A percentile compares a stretch with the other conserved stretches of the same genome.
Conservation (phyloP, 2,888 invertebrate genomes). For the Anticlea derivata region DNA sequence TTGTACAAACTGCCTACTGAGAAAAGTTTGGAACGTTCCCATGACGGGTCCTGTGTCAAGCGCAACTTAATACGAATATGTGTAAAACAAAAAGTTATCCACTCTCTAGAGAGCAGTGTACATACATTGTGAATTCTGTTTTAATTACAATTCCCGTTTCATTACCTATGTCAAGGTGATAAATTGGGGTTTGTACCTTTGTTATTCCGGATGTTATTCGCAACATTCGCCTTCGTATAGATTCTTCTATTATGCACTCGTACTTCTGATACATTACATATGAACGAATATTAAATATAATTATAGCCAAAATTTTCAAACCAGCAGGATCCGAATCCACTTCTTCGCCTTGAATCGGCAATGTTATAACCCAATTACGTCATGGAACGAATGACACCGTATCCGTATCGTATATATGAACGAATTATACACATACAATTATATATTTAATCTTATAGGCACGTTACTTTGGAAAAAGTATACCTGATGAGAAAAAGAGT, state of each 20-base stretch:
- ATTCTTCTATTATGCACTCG: not conserved
- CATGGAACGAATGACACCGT: too few relatives aligned
- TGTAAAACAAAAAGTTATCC: conserved; percentile 60
- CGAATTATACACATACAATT: too few relatives aligned
- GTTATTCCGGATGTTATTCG: conserved; percentile 8
- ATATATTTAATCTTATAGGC: too few relatives aligned
- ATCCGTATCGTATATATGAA: too few relatives aligned
- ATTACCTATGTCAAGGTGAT: conserved; percentile 34
- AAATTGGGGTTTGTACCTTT: conserved; percentile 28
- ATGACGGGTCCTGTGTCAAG: conserved; percentile 54
- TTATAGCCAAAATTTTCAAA: too few relatives aligned
- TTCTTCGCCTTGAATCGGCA: too few relatives aligned
- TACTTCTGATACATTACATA: not conserved
- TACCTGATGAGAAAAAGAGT: too few relatives aligned
- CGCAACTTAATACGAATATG: conserved; percentile 57
- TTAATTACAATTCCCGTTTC: conserved; percentile 44
- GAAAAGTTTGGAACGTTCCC: conserved; percentile 69
- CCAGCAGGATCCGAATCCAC: too few relatives aligned
- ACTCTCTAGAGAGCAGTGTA: conserved; percentile 42
- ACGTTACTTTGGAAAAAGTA: too few relatives aligned
- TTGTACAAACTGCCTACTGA: conserved; percentile 53
- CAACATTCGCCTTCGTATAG: not conserved
- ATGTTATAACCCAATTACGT: too few relatives aligned
- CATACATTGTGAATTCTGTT: conserved; percentile 39
- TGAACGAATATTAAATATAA: not conserved